A percentile compares a stretch with the other conserved stretches of the same genome.
These are phyloP conservation scores for Cettia cetti DNA, from an alignment of 2,113 vertebrate species.

Conservation along the genomic window DNA sequence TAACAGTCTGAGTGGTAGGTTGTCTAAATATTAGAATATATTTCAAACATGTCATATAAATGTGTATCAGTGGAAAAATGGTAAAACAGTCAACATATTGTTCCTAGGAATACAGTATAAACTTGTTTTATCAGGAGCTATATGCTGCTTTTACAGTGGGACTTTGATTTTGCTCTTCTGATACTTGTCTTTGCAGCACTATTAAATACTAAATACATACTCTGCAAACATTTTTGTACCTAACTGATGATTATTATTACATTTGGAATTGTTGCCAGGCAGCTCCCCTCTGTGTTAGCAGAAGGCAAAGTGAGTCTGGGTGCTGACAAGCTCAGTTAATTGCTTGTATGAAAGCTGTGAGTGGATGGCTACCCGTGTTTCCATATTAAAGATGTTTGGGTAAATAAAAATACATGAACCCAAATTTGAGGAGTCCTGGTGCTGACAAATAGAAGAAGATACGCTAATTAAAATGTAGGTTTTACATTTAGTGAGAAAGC, in stretches of 20 bases:
- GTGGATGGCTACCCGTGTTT: not conserved
- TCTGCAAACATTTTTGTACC: not conserved
- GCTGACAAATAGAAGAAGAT: not conserved
- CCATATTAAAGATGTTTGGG: not conserved
- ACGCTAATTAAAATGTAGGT: not conserved
- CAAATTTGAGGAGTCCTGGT: not conserved
- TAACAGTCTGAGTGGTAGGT: not conserved
- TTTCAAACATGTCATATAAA: not conserved
- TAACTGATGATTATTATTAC: not conserved
- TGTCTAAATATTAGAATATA: not conserved
- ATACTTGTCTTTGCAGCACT: not conserved
- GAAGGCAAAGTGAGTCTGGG: not conserved
- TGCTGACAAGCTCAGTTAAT: not conserved
- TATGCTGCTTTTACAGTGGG: not conserved
- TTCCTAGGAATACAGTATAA: not conserved
- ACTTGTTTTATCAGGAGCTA: not conserved
- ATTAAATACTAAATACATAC: not conserved
- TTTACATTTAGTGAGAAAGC: not conserved
- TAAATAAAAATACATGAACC: not conserved
- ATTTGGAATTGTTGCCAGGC: slow-evolving; percentile 35
- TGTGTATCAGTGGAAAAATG: not conserved
- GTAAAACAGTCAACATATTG: not conserved
- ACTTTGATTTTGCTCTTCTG: not conserved
- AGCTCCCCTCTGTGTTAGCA: slow-evolving; percentile 35
- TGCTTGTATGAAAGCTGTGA: not conserved